Evolutionary conservation across 2,888 invertebrate genomes (phyloP).

Genomic region (Pachymerium ferrugineum): DNA sequence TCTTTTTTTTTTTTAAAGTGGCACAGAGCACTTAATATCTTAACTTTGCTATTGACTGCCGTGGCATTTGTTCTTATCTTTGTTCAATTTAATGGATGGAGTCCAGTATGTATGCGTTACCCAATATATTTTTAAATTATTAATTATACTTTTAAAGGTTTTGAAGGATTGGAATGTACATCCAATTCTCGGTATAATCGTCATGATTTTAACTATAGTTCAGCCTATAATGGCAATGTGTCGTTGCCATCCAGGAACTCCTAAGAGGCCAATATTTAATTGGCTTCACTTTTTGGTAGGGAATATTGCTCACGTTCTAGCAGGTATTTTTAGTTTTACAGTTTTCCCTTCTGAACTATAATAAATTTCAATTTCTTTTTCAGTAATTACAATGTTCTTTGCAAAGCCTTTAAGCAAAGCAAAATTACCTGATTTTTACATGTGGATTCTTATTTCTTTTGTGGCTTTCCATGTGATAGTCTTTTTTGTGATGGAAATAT

Average conservation of each 20-base stretch:
- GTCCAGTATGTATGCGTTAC: neutral
- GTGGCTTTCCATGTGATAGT: conserved; percentile 82
- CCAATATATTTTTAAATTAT: neutral
- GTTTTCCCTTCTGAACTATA: neutral
- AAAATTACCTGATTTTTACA: conserved; percentile 76
- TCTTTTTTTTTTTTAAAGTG: conserved; percentile 55
- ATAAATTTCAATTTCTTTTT: neutral
- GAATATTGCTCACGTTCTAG: conserved; percentile 78
- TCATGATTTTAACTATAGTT: conserved; percentile 53
- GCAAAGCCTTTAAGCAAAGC: conserved; percentile 80
- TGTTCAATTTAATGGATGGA: conserved; percentile 54
- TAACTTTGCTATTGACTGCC: conserved; percentile 72
- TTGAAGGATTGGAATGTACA: conserved; percentile 60
- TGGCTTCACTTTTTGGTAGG: conserved; percentile 88
- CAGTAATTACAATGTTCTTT: conserved; percentile 89
- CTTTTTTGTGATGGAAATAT: conserved; percentile 59
- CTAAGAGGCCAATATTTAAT: conserved; percentile 75
- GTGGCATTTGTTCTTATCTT: conserved; percentile 75
- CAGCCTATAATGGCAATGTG: conserved; percentile 75
- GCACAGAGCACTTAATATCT: conserved; percentile 78
- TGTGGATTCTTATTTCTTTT: conserved; percentile 81
- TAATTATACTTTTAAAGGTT: neutral
- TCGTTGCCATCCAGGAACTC: conserved; percentile 76
- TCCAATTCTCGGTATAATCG: conserved; percentile 72
- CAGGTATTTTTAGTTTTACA: conserved; percentile 58